Conservation (phyloP, 2,113 vertebrate species). For the Tupaia tana region DNA sequence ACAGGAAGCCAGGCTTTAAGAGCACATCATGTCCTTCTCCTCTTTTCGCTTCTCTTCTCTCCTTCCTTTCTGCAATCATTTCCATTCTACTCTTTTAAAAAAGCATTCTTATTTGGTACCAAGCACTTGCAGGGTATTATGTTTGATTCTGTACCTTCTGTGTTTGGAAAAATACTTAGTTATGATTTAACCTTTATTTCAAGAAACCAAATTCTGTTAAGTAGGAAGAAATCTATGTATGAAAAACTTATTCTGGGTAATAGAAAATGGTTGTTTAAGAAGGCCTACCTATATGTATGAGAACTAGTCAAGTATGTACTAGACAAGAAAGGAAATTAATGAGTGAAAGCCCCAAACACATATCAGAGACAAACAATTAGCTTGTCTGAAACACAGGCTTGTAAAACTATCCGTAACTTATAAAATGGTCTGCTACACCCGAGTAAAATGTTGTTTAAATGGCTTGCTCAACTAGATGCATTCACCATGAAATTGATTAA, state of each 20-base stretch:
- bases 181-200: background rate
- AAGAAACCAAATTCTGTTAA: conserved; percentile 4
- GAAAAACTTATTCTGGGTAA: conserved; percentile 55
- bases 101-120: background rate
- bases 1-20: conserved; percentile 31
- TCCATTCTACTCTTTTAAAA: conserved; percentile 1
- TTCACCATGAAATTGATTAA: conserved; percentile 94
- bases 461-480: conserved; percentile 90
- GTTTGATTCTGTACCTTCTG: background rate
- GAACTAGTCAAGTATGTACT: conserved; percentile 69
- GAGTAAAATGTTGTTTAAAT: conserved; percentile 90
- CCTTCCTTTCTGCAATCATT: background rate
- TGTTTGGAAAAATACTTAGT: background rate
- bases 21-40: background rate
- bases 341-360: conserved; percentile 89
- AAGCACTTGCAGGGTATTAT: background rate
- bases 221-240: background rate
- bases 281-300: conserved; percentile 38
- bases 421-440: conserved; percentile 93
- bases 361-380: conserved; percentile 93
- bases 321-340: conserved; percentile 82
- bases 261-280: conserved; percentile 49
- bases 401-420: conserved; percentile 95
- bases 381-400: conserved; percentile 92
- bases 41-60: background rate